Evolutionary conservation across 1,140 invertebrate species (phyloP).

Genomic region (Ridgeia piscesae): DNA sequence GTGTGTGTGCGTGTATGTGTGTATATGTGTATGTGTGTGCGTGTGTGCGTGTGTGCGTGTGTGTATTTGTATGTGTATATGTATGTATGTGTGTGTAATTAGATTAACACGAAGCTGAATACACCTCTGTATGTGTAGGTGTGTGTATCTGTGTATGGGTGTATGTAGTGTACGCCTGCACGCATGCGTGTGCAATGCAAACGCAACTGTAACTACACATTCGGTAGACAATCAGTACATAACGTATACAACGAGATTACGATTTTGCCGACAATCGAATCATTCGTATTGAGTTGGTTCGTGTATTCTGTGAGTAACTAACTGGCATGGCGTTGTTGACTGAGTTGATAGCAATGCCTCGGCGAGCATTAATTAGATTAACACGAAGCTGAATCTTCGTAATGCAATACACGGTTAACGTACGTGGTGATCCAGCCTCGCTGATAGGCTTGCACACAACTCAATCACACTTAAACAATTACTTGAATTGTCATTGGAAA

Average conservation of each 20-base stretch:
- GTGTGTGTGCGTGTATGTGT: neutral
- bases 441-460: neutral
- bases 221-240: neutral
- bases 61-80: neutral
- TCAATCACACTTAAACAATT: neutral
- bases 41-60: neutral
- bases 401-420: neutral
- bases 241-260: neutral
- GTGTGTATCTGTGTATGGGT: no score
- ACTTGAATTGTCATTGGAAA: neutral
- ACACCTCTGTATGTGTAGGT: no score
- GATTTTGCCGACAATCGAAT: neutral
- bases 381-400: neutral
- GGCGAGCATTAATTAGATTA: neutral
- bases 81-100: neutral
- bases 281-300: neutral
- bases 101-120: no score
- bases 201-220: neutral
- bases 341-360: neutral
- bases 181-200: neutral
- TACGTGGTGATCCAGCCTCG: neutral
- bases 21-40: neutral
- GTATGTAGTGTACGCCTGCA: neutral
- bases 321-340: neutral
- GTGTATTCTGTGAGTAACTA: neutral